Percentiles rank a stretch among this genome's conserved stretches.
Conservation (phyloP, 2,888 invertebrate genomes). For the Hermodice carunculata region DNA sequence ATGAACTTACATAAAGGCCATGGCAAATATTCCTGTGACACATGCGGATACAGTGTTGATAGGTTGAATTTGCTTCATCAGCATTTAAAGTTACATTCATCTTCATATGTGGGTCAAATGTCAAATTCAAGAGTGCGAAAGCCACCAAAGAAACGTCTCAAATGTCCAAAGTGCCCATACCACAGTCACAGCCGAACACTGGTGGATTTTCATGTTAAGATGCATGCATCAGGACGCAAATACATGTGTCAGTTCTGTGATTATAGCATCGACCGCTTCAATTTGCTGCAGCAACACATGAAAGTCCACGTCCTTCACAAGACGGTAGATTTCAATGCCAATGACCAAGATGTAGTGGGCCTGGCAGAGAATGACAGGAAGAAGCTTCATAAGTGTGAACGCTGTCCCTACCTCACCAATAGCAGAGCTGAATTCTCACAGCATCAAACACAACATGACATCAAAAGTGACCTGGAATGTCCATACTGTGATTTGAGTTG, state of each 20-base stretch:
- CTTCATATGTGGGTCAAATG: too few relatives aligned
- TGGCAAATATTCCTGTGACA: constrained; percentile 25
- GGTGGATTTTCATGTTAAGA: constrained; percentile 49
- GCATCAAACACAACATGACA: constrained; percentile 51
- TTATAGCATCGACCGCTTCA: constrained; percentile 47
- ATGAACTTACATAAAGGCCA: constrained; percentile 34
- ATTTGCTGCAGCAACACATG: constrained; percentile 46
- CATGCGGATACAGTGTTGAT: constrained; percentile 24
- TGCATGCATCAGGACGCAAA: constrained; percentile 50
- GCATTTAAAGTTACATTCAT: constrained; percentile 20
- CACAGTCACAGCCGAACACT: constrained; percentile 45
- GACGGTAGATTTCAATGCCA: not conserved
- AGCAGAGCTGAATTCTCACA: constrained; percentile 47
- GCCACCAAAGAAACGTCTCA: constrained; percentile 12
- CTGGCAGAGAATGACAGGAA: constrained; percentile 36
- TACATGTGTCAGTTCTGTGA: constrained; percentile 53
- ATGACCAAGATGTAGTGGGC: constrained; percentile 2
- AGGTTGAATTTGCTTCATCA: constrained; percentile 22
- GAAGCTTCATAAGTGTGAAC: constrained; percentile 50
- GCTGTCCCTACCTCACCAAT: constrained; percentile 56
- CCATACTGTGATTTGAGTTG: constrained; percentile 60
- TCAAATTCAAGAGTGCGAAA: too few relatives aligned
- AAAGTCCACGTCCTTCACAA: not conserved
- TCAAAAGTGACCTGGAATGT: constrained; percentile 45
- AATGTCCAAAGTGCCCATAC: constrained; percentile 55